Conservation (phyloP, 92 coral and sea anemone species). For the Epizoanthus fatuus region DNA sequence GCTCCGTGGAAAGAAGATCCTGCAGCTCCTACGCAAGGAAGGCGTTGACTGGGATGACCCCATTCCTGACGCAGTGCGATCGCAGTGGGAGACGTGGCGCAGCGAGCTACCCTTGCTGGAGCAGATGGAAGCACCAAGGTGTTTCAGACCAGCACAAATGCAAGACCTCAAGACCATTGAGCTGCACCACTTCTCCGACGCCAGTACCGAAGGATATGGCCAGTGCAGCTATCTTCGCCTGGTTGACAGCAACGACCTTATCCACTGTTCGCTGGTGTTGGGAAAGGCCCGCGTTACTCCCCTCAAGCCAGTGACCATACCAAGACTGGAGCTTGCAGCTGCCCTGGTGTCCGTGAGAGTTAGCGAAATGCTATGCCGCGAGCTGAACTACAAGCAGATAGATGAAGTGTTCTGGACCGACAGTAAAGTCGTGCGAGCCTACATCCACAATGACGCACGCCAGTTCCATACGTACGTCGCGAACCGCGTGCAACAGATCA, state of each 20-base stretch:
- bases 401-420: constrained; percentile 60
- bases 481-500: constrained; percentile 75
- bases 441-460: constrained; percentile 48
- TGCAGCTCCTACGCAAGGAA: constrained; percentile 51
- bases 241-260: neutral
- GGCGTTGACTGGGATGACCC: constrained; percentile 44
- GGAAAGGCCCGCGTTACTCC: constrained; percentile 66
- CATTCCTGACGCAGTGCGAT: constrained; percentile 34
- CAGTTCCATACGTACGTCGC: constrained; percentile 82
- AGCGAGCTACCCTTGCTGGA: constrained; percentile 20
- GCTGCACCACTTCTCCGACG: constrained; percentile 8
- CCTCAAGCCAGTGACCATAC: constrained; percentile 40
- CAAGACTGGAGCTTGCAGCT: constrained; percentile 65
- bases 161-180: no score
- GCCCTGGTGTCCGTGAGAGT: constrained; percentile 55
- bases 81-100: constrained; percentile 53
- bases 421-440: constrained; percentile 22
- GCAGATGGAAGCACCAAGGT: neutral
- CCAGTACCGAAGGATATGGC: neutral
- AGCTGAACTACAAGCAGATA: constrained; percentile 11
- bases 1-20: constrained; percentile 42
- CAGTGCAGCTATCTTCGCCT: neutral
- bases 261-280: neutral
- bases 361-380: constrained; percentile 30
- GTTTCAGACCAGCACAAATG: neutral